These are phyloP conservation scores for Scrobipalpa atriplicella DNA, from an alignment of 2,888 invertebrate species.

Conservation along the genomic window DNA sequence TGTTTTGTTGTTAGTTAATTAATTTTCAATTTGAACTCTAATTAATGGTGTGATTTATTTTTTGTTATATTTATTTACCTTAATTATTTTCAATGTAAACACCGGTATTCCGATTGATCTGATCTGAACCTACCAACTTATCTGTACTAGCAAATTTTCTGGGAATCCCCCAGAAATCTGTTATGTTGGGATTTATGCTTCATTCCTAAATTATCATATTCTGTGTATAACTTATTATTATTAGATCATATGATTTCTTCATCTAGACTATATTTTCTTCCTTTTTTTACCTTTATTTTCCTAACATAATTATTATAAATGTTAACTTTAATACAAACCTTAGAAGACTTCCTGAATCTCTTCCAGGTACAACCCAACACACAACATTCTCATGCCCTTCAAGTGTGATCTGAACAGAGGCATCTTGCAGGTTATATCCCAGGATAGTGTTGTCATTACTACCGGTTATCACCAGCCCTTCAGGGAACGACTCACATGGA, in stretches of 20 bases:
- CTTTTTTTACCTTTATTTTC: not conserved
- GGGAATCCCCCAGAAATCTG: not conserved
- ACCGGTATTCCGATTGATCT: too few relatives aligned
- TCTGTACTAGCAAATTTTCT: too few relatives aligned
- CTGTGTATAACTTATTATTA: too few relatives aligned
- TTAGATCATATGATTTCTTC: too few relatives aligned
- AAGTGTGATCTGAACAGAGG: constrained; percentile 85
- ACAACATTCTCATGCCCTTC: constrained; percentile 91
- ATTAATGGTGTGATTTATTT: too few relatives aligned
- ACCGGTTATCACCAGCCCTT: constrained; percentile 93
- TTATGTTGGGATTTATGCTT: not conserved
- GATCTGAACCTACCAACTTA: too few relatives aligned
- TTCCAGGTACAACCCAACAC: constrained; percentile 75
- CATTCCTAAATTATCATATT: too few relatives aligned
- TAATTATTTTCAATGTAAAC: too few relatives aligned
- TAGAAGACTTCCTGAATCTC: constrained; percentile 66
- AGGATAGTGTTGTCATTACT: constrained; percentile 94
- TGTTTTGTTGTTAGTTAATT: too few relatives aligned
- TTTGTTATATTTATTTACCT: too few relatives aligned
- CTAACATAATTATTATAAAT: not conserved
- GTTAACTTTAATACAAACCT: constrained; percentile 53
- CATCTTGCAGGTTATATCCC: constrained; percentile 88
- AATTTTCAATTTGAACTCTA: too few relatives aligned
- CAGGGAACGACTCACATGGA: constrained; percentile 86
- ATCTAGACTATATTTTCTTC: too few relatives aligned